Base-by-base conservation (phyloP, 2,888 invertebrate genomes). In the Steromphala cineraria region DNA sequence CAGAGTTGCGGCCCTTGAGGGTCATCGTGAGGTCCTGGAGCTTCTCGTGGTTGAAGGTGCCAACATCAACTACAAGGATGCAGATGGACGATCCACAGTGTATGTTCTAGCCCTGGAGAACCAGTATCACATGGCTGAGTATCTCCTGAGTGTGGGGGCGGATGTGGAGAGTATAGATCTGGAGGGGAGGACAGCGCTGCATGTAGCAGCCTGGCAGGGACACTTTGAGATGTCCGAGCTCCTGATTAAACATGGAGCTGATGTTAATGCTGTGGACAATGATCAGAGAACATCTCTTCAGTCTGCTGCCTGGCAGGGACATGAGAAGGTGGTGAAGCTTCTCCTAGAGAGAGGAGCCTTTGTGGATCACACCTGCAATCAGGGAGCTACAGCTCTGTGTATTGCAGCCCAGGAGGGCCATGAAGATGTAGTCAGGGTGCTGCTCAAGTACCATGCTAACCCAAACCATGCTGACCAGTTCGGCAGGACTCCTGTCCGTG, bases 321-420 rank as follows among this genome's bases (percentile, higher is more conserved):
- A 98, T 90, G 95, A 96, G 55, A 95, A 95, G 75, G 97, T 97
- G 56, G 97, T 98, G 86, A 95, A 96, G 81, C 94, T 97, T 55
- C 86, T 94, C 53, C 94, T 98, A 67, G 96, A 96, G 89, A 95
- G 96, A 88, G 97, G 97, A 5, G 98, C 98, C 0, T 93, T 95
- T 80, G 96, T 97, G 21, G 96, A 98, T 94, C 98, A 98, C 88
- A 96, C 97, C 0, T 98, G 98, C 92, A 97, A 97, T 91, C 98
- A 98, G 94, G 98, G 98, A 28, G 98, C 98, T 74, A 98, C 98
- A 17, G 98, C 98, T 10, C 94, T 99, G 83, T 94, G 98, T 89
- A 98, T 99, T 81, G 98, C 98, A 0, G 97, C 98, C 0, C 98
- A 98, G 93, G 98, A 98, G 93, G 98, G 98, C 0, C 98, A 98